Evolutionary conservation across 2,888 invertebrate genomes (phyloP).

Genomic region (Hydroisotoma schaefferi): DNA sequence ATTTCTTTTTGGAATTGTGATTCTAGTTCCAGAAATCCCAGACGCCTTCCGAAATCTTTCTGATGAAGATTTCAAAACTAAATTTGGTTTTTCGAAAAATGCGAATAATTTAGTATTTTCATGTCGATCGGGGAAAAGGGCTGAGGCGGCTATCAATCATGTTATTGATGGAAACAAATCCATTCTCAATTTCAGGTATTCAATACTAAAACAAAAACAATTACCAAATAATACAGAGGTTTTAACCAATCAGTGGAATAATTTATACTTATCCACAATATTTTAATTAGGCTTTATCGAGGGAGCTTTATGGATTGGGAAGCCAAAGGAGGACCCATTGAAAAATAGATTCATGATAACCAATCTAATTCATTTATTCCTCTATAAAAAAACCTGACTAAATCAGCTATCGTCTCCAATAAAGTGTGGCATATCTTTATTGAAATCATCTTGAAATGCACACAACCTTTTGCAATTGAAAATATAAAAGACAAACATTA

Average conservation of each 20-base stretch:
- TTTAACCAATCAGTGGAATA: neutral
- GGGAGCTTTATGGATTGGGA: slow-evolving; percentile 49
- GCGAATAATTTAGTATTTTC: slow-evolving; percentile 45
- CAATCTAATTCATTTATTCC: no score
- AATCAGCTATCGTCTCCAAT: no score
- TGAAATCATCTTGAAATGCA: no score
- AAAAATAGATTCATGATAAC: slow-evolving; percentile 9
- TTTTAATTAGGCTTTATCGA: slow-evolving; percentile 40
- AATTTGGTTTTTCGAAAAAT: slow-evolving; percentile 48
- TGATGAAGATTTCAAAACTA: slow-evolving; percentile 43
- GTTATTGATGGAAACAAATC: neutral
- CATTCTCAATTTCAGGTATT: slow-evolving; percentile 1
- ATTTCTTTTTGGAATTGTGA: no score
- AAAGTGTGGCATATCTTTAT: no score
- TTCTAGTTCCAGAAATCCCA: slow-evolving; percentile 44
- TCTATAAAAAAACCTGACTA: no score
- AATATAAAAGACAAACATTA: no score
- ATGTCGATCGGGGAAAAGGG: slow-evolving; percentile 48
- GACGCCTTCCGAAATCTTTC: slow-evolving; percentile 40
- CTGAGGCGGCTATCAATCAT: slow-evolving; percentile 39
- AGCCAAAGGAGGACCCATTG: slow-evolving; percentile 44
- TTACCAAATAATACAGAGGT: neutral
- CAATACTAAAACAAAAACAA: neutral
- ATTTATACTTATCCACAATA: neutral
- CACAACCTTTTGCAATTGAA: no score